Conservation (phyloP, 2,113 vertebrate species). For the Grus americana region DNA sequence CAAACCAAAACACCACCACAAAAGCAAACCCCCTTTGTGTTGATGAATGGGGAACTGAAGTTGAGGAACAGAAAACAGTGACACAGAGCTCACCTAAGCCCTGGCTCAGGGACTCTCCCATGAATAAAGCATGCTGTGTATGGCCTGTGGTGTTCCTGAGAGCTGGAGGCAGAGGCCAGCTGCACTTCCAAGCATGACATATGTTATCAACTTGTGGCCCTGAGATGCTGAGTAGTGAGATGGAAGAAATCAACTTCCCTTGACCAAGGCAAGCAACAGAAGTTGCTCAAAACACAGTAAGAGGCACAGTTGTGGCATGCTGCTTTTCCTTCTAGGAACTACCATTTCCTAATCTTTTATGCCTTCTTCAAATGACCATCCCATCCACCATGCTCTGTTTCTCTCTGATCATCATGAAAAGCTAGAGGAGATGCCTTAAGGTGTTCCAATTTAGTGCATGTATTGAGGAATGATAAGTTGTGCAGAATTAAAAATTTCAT, state of each 20-base stretch:
- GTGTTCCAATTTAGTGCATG: neutral
- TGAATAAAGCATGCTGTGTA: neutral
- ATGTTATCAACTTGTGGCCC: neutral
- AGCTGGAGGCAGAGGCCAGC: neutral
- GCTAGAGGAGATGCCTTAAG: neutral
- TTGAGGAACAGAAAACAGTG: neutral
- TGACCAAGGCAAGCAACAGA: neutral
- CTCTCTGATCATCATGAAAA: neutral
- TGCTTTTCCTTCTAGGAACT: neutral
- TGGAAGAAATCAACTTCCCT: neutral
- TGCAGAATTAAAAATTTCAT: neutral
- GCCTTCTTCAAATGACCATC: neutral
- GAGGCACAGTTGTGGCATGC: neutral
- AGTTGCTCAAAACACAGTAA: neutral
- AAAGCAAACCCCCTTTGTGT: accelerated
- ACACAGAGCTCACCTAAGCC: neutral
- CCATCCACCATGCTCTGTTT: neutral
- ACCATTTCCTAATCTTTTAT: neutral
- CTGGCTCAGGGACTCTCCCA: neutral
- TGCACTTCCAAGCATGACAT: neutral
- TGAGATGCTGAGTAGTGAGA: neutral
- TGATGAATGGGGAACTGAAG: neutral
- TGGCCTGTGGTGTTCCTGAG: neutral
- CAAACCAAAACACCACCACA: too few species aligned
- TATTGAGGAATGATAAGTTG: neutral